These are phyloP conservation scores for Axis porcinus DNA, from an alignment of 2,113 vertebrate species.

Conservation along the genomic window DNA sequence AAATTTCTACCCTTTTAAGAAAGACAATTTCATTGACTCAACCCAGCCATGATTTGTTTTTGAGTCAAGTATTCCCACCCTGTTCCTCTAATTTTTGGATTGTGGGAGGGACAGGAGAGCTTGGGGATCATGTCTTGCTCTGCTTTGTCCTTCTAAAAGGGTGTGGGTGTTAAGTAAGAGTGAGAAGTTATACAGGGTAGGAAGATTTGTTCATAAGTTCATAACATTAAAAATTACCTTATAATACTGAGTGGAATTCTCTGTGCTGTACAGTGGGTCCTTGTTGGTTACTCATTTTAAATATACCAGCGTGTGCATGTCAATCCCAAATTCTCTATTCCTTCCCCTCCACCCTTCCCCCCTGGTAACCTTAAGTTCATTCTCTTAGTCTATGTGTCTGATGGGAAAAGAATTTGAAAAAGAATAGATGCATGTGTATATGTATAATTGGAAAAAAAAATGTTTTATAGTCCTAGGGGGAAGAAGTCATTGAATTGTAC, in stretches of 20 bases:
- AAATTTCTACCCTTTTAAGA: neutral
- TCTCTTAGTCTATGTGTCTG: neutral
- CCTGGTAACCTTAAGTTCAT: neutral
- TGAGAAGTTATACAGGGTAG: neutral
- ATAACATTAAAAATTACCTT: neutral
- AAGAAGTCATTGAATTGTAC: neutral
- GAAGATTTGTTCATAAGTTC: neutral
- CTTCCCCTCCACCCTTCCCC: neutral
- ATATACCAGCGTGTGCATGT: neutral
- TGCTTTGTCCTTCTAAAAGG: neutral
- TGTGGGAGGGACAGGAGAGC: neutral
- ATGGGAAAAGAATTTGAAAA: neutral
- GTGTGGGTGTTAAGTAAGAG: neutral
- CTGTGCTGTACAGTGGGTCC: neutral
- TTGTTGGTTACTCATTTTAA: neutral
- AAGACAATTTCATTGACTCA: neutral
- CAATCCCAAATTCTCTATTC: neutral
- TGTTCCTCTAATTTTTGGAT: neutral
- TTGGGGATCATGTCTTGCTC: neutral
- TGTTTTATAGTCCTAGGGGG: neutral
- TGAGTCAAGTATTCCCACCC: neutral
- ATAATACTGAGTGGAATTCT: neutral
- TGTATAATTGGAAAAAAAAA: neutral
- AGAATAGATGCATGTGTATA: neutral
- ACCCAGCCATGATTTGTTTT: neutral